Conservation (phyloP, 2,888 invertebrate genomes). For the Drosophila subquinaria region DNA sequence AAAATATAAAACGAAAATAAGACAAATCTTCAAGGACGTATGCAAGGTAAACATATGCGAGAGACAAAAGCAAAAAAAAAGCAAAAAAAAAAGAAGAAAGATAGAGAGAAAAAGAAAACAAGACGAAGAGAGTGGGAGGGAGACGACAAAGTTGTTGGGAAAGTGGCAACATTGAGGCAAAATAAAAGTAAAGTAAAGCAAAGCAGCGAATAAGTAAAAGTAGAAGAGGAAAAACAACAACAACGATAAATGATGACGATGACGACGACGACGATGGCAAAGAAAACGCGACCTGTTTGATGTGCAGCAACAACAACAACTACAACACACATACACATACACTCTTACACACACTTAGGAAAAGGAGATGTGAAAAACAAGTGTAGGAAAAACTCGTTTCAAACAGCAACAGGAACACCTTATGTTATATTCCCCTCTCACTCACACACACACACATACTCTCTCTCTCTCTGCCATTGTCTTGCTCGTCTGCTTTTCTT, state of each 20-base stretch:
- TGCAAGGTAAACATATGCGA: conserved; percentile 81
- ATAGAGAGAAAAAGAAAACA: conserved; percentile 10
- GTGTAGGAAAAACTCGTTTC: conserved; percentile 76
- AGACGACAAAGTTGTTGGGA: conserved; percentile 31
- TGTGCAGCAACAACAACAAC: conserved; percentile 48
- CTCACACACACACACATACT: conserved; percentile 16
- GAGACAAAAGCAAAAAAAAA: conserved; percentile 39
- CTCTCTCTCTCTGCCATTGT: conserved; percentile 12
- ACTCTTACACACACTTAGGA: conserved; percentile 25
- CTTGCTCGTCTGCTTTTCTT: conserved; percentile 1
- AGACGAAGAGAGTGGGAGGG: conserved; percentile 16
- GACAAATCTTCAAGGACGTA: conserved; percentile 81
- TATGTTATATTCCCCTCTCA: conserved; percentile 7
- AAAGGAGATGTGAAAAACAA: conserved; percentile 79
- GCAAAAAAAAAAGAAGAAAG: conserved; percentile 25
- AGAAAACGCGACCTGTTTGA: conserved; percentile 81
- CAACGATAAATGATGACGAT: conserved; percentile 38
- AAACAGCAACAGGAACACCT: conserved; percentile 45
- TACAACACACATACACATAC: conserved; percentile 31
- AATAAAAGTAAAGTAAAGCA: conserved; percentile 25
- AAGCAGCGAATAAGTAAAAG: conserved; percentile 75
- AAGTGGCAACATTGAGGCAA: conserved; percentile 30
- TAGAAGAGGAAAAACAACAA: conserved; percentile 52
- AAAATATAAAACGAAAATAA: conserved; percentile 60
- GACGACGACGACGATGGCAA: conserved; percentile 46